phyloP scores from a whole-genome alignment of 2,797 vertebrate genomes.

The Gymnothorax javanicus region DNA sequence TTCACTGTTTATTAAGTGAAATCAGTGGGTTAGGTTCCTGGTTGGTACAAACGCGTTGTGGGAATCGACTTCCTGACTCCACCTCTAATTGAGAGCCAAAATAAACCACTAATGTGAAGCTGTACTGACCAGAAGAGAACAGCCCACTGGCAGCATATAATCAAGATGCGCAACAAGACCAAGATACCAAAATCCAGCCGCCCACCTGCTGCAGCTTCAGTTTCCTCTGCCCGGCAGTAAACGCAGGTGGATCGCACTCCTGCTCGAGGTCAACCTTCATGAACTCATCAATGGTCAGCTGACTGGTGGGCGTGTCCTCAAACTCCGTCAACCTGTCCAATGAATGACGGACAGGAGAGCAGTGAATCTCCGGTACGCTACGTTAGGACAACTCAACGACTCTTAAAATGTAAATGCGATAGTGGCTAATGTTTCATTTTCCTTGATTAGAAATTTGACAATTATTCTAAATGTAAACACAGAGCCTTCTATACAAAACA shows the following conservation, averaged over 20 bases:
- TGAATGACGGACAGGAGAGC: neutral
- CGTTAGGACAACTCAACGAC: neutral
- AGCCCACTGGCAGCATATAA: neutral
- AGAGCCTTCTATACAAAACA: neutral
- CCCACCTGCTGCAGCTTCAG: conserved; percentile 80
- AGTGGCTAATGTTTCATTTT: neutral
- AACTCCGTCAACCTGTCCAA: conserved; percentile 86
- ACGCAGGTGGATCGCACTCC: conserved; percentile 94
- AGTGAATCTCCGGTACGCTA: neutral
- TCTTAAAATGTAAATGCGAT: neutral
- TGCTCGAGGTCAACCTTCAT: conserved; percentile 90
- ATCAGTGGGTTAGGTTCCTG: too few relatives aligned
- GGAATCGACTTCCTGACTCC: too few relatives aligned
- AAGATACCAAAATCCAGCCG: neutral
- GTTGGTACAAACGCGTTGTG: too few relatives aligned
- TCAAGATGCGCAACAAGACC: too few relatives aligned
- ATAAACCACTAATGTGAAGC: neutral
- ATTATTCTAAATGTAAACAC: neutral
- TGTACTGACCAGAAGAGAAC: neutral
- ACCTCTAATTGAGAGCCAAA: neutral
- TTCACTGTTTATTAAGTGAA: too few relatives aligned
- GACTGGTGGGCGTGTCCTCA: conserved; percentile 93
- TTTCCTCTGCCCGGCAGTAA: conserved; percentile 83
- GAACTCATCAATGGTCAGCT: conserved; percentile 94
- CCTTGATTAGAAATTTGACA: neutral